phyloP scores from a whole-genome alignment of 2,888 invertebrate species.

The Spisula solida region DNA sequence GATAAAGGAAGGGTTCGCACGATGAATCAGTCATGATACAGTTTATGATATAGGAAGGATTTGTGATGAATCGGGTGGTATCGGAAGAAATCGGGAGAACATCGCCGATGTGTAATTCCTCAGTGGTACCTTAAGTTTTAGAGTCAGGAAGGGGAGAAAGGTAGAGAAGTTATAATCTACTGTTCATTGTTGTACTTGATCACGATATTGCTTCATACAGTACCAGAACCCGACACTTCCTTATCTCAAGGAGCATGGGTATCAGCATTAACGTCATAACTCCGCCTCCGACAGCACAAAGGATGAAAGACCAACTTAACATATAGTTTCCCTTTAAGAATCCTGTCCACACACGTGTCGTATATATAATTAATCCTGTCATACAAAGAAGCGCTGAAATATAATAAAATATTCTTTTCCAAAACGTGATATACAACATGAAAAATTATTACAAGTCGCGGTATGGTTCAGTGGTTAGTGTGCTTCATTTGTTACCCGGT shows the following conservation, averaged over 20 bases:
- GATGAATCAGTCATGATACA: too few relatives aligned
- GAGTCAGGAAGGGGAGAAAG: too few relatives aligned
- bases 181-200: neutral
- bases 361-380: constrained; percentile 21
- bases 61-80: too few relatives aligned
- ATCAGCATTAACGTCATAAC: constrained; percentile 17
- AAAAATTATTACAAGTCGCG: neutral
- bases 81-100: too few relatives aligned
- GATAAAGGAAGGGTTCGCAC: too few relatives aligned
- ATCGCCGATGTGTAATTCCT: too few relatives aligned
- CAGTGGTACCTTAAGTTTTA: too few relatives aligned
- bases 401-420: neutral
- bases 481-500: neutral
- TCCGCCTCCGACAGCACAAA: constrained; percentile 16
- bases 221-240: constrained; percentile 11
- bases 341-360: constrained; percentile 13
- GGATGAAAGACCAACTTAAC: constrained; percentile 32
- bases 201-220: constrained; percentile 21
- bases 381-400: constrained; percentile 33
- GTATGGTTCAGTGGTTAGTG: neutral
- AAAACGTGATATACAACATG: too few relatives aligned
- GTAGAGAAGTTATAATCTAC: too few relatives aligned
- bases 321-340: neutral
- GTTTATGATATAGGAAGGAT: too few relatives aligned
- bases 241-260: constrained; percentile 17